Evolutionary conservation across 2,797 vertebrate species (phyloP).

Genomic region (Smutsia gigantea): DNA sequence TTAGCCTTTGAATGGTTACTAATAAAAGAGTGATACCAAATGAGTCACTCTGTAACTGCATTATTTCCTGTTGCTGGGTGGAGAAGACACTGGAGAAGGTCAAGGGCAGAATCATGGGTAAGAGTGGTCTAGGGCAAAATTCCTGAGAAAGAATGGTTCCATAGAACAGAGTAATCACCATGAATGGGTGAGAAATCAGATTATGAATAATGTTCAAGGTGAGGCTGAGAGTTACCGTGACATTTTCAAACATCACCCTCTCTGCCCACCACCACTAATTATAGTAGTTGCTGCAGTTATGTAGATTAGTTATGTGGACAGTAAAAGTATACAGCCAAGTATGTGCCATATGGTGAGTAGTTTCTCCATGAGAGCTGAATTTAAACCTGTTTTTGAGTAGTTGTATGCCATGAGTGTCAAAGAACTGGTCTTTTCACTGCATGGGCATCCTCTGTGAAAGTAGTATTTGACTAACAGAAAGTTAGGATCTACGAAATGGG

Average conservation of each 20-base stretch:
- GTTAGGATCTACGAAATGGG: not conserved
- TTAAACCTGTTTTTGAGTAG: not conserved
- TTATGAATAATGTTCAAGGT: not conserved
- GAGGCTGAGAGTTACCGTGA: not conserved
- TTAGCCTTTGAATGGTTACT: not conserved
- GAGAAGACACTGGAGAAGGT: not conserved
- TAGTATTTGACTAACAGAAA: not conserved
- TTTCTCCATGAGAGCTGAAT: not conserved
- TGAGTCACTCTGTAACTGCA: not conserved
- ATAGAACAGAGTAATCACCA: not conserved
- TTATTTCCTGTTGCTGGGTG: not conserved
- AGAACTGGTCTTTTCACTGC: not conserved
- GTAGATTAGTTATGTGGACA: not conserved
- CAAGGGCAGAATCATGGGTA: not conserved
- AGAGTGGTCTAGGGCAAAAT: not conserved
- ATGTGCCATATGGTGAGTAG: not conserved
- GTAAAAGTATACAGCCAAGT: not conserved
- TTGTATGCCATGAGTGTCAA: not conserved
- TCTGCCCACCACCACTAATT: not conserved
- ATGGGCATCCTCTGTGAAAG: not conserved
- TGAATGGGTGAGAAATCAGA: not conserved
- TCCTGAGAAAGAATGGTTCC: not conserved
- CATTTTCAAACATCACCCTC: not conserved
- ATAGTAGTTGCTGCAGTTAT: accelerated
- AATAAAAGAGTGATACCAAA: not conserved